phyloP scores from a whole-genome alignment of 2,113 vertebrate genomes.

The Sphaerodactylus townsendi region DNA sequence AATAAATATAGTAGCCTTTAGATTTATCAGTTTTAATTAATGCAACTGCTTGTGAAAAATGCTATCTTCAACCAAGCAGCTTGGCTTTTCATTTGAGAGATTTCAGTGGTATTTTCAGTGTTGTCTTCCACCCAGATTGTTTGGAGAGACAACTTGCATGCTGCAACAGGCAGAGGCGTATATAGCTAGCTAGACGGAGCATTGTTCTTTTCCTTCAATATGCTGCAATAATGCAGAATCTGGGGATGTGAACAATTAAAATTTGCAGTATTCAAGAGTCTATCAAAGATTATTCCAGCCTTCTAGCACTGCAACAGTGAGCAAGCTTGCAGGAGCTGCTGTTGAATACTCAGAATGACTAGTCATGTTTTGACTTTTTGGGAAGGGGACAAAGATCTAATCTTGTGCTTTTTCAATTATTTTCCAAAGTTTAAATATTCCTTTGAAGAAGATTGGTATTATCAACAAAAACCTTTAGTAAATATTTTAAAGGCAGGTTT shows the following conservation, averaged over 20 bases:
- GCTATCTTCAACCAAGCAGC: not conserved
- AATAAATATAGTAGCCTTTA: not conserved
- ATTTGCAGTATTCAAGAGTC: rapidly evolving
- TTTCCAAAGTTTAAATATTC: not conserved
- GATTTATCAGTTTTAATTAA: slow-evolving; percentile 34
- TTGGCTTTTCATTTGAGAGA: not conserved
- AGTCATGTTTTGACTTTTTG: not conserved
- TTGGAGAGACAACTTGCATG: slow-evolving; percentile 1
- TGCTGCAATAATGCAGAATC: rapidly evolving
- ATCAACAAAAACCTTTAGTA: not conserved
- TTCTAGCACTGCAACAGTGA: not conserved
- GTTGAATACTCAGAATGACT: not conserved
- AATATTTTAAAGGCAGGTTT: not conserved
- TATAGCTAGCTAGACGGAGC: not conserved
- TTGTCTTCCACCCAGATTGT: rapidly evolving
- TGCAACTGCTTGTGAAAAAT: not conserved
- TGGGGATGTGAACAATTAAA: not conserved
- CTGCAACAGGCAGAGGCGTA: slow-evolving; percentile 9
- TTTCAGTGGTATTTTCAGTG: not conserved
- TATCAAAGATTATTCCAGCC: not conserved
- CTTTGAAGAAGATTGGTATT: not conserved
- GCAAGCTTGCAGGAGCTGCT: not conserved
- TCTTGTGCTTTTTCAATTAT: not conserved
- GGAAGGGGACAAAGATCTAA: not conserved
- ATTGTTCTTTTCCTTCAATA: not conserved